phyloP scores from a whole-genome alignment of 2,888 invertebrate genomes.

The Parelbella ahira region DNA sequence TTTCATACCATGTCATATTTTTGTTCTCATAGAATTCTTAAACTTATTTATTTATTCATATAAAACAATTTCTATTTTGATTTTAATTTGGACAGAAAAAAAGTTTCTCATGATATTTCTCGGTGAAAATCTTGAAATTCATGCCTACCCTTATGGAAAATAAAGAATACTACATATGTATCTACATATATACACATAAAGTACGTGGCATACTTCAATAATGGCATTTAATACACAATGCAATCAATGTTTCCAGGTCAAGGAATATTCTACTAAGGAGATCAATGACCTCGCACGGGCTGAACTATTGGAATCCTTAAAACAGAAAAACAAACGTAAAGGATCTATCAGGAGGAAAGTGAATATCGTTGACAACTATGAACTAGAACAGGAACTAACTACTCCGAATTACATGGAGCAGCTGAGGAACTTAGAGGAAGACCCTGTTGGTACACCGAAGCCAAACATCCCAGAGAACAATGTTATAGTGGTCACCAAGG shows the following conservation, averaged over 20 bases:
- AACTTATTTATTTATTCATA: too few relatives aligned
- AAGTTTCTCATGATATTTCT: too few relatives aligned
- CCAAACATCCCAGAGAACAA: constrained; percentile 54
- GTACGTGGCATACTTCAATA: too few relatives aligned
- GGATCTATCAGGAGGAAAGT: constrained; percentile 38
- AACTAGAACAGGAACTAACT: constrained; percentile 34
- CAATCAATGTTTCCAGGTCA: constrained; percentile 58
- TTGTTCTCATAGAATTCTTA: too few relatives aligned
- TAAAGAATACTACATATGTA: too few relatives aligned
- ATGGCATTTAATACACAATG: too few relatives aligned
- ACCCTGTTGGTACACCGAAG: constrained; percentile 58
- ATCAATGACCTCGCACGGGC: constrained; percentile 60
- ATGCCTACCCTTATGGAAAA: too few relatives aligned
- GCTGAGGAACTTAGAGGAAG: constrained; percentile 63
- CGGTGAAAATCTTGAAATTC: too few relatives aligned
- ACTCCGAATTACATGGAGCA: constrained; percentile 48
- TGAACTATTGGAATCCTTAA: constrained; percentile 48
- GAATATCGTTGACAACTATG: constrained; percentile 31
- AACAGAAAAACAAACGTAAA: constrained; percentile 48
- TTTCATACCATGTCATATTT: too few relatives aligned
- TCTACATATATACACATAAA: too few relatives aligned
- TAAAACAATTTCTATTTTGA: too few relatives aligned
- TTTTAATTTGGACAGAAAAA: too few relatives aligned
- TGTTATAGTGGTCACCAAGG: constrained; percentile 55
- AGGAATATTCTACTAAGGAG: constrained; percentile 66